phyloP scores from a whole-genome alignment of 2,888 invertebrate species.

The Tiliacea citrago region DNA sequence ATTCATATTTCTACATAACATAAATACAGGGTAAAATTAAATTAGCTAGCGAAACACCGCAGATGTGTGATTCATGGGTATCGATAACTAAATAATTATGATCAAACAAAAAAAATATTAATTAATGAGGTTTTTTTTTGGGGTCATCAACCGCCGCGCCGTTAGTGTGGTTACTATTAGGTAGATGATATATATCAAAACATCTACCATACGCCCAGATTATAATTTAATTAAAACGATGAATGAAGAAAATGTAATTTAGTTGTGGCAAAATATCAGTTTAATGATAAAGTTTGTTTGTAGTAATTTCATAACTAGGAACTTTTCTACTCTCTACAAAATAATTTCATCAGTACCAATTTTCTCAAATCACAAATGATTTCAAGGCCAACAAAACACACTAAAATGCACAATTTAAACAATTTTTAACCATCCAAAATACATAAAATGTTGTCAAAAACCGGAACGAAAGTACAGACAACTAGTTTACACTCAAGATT shows the following conservation, averaged over 20 bases:
- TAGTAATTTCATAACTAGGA: background rate
- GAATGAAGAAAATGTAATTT: constrained; percentile 44
- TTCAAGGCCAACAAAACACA: constrained; percentile 13
- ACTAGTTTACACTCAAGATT: constrained; percentile 12
- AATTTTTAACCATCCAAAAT: background rate
- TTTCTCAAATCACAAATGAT: background rate
- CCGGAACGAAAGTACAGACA: constrained; percentile 1
- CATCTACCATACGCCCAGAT: constrained; percentile 40
- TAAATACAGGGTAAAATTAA: no score
- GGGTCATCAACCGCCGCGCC: no score
- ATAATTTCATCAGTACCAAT: background rate
- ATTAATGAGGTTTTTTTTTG: no score
- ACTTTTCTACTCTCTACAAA: constrained; percentile 1
- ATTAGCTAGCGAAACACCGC: no score
- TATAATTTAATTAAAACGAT: constrained; percentile 48
- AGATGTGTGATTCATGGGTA: no score
- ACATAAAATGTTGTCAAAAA: constrained; percentile 5
- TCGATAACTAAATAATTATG: no score
- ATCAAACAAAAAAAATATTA: no score
- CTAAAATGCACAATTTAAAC: background rate
- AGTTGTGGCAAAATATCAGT: constrained; percentile 12
- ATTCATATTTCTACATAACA: no score
- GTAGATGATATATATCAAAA: no score
- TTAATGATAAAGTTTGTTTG: constrained; percentile 4
- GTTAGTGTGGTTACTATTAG: no score